These are phyloP conservation scores for Cheilinus undulatus DNA, from an alignment of 2,113 vertebrate species.

Conservation along the genomic window DNA sequence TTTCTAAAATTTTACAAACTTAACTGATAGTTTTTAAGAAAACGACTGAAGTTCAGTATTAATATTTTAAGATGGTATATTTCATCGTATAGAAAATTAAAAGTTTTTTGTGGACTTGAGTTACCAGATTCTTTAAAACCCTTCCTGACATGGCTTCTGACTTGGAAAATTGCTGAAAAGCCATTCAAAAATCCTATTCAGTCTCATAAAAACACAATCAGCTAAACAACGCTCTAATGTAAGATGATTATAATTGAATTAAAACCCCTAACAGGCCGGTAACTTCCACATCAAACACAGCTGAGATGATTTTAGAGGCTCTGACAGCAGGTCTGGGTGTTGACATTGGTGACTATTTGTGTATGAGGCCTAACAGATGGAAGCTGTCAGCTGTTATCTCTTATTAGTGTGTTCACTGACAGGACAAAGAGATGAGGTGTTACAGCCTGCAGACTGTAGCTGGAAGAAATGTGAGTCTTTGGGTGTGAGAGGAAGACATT, in stretches of 20 bases:
- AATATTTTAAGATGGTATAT: too few relatives aligned
- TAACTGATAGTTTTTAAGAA: too few relatives aligned
- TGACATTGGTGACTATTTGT: not conserved
- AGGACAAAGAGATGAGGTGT: conserved; percentile 2
- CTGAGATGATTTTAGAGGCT: not conserved
- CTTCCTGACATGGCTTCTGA: not conserved
- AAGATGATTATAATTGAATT: not conserved
- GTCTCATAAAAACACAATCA: not conserved
- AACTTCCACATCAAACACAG: not conserved
- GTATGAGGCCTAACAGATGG: conserved; percentile 11
- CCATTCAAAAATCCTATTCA: not conserved
- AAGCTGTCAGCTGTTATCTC: conserved; percentile 30
- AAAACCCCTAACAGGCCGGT: not conserved
- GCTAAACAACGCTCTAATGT: not conserved
- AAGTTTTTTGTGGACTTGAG: too few relatives aligned
- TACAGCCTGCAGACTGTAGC: conserved; percentile 21
- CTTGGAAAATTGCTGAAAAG: too few relatives aligned
- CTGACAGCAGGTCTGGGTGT: not conserved
- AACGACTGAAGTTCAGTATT: too few relatives aligned
- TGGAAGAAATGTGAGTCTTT: not conserved
- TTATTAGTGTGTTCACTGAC: conserved; percentile 8
- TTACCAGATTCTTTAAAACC: too few relatives aligned
- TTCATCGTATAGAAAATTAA: too few relatives aligned
- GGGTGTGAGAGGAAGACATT: conserved; percentile 1
- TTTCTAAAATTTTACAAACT: too few relatives aligned